Percentiles rank a stretch among this genome's conserved stretches.
phyloP scores from a whole-genome alignment of 53 echinoderm and acorn worm species.

The Apostichopus leukothele region DNA sequence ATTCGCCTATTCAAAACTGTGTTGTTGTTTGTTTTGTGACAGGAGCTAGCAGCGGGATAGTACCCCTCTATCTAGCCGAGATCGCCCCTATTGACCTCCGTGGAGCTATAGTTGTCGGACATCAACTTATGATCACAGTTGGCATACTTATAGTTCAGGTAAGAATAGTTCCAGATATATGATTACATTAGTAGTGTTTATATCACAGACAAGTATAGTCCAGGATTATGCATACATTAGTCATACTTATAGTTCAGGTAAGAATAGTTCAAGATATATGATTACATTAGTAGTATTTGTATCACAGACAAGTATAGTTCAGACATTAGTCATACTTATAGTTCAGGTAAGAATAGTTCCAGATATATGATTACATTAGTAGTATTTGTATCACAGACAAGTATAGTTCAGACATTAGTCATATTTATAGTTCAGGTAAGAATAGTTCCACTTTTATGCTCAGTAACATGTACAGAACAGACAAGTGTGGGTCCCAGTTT shows the following conservation, averaged over 20 bases:
- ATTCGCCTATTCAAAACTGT: neutral
- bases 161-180: no score
- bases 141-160: conserved; percentile 85
- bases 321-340: conserved; percentile 46
- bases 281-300: no score
- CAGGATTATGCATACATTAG: conserved; percentile 65
- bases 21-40: conserved; percentile 62
- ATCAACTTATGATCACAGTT: conserved; percentile 80
- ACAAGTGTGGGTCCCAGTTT: neutral
- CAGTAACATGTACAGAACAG: no score
- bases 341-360: conserved; percentile 58
- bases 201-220: no score
- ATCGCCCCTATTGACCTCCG: conserved; percentile 79
- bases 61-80: conserved; percentile 87
- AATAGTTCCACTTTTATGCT: no score
- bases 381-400: no score
- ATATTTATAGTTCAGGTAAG: no score
- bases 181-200: no score
- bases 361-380: no score
- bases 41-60: conserved; percentile 66
- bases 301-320: no score
- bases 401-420: no score
- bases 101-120: conserved; percentile 73
- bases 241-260: conserved; percentile 79
- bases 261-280: no score